A percentile compares a stretch with the other conserved stretches of the same genome.
Evolutionary conservation across 1,140 invertebrate species (phyloP).

Genomic region (Ips typographus): DNA sequence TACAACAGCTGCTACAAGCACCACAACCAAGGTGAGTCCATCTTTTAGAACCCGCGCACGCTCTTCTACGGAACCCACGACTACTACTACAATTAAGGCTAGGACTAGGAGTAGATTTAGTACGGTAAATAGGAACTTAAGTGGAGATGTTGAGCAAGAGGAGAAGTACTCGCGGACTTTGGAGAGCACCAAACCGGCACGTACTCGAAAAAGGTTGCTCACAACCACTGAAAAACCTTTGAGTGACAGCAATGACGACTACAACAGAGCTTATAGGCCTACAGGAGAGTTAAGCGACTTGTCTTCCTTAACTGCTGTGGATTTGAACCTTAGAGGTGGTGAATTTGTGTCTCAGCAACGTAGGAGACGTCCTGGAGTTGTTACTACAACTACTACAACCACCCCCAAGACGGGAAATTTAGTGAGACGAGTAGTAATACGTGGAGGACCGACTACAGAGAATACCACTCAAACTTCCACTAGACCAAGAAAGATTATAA

Average conservation of each 20-base stretch:
- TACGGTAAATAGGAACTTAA: conserved; percentile 13
- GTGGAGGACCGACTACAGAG: conserved; percentile 31
- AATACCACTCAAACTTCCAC: not conserved
- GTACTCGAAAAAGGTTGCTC: conserved; percentile 16
- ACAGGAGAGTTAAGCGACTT: conserved; percentile 47
- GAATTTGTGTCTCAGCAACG: conserved; percentile 18
- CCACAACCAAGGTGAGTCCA: conserved; percentile 50
- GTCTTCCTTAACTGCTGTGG: conserved; percentile 51
- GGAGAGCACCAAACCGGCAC: conserved; percentile 16
- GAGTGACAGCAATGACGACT: conserved; percentile 29
- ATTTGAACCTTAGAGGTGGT: conserved; percentile 37
- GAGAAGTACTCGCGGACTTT: conserved; percentile 23
- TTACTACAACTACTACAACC: conserved; percentile 18
- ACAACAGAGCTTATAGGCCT: conserved; percentile 40
- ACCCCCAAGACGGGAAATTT: conserved; percentile 13
- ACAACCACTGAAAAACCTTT: conserved; percentile 15
- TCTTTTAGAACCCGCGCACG: conserved; percentile 40
- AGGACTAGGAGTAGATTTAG: conserved; percentile 52
- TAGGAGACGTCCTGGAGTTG: conserved; percentile 37
- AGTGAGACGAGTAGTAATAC: not conserved
- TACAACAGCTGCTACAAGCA: conserved; percentile 48
- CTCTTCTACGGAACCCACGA: conserved; percentile 5
- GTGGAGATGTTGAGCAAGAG: conserved; percentile 27
- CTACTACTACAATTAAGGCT: conserved; percentile 18
- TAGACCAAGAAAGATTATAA: conserved; percentile 40